A percentile compares a stretch with the other conserved stretches of the same genome.
These are phyloP conservation scores for Pardalotus punctatus DNA, from an alignment of 2,113 vertebrate genomes.

Conservation along the genomic window DNA sequence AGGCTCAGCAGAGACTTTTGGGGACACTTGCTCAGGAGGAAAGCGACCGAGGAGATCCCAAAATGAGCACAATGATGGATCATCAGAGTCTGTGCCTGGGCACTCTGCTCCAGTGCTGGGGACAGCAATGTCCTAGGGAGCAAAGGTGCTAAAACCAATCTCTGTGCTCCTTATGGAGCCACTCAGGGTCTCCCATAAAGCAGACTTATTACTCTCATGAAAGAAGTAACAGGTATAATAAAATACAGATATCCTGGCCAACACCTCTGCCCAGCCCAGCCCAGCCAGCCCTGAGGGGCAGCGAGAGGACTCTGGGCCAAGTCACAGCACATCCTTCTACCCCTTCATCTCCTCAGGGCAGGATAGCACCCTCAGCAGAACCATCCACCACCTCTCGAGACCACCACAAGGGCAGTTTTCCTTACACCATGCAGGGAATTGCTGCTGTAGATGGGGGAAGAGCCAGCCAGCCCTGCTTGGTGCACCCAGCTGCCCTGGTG, in stretches of 20 bases:
- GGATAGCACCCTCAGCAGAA: not conserved
- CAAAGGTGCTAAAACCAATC: conserved; percentile 61
- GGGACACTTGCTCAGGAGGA: not conserved
- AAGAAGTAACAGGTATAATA: conserved; percentile 24
- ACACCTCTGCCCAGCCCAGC: not conserved
- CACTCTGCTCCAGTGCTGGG: not conserved
- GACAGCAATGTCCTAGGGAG: not conserved
- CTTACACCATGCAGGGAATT: fast-evolving
- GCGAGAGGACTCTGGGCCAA: not conserved
- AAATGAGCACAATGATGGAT: not conserved
- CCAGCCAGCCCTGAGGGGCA: not conserved
- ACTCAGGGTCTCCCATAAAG: not conserved
- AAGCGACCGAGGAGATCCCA: not conserved
- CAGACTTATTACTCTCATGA: conserved; percentile 14
- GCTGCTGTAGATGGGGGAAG: not conserved
- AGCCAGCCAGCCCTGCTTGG: not conserved
- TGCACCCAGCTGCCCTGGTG: not conserved
- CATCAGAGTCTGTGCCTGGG: not conserved
- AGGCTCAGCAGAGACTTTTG: not conserved
- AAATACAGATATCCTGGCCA: not conserved
- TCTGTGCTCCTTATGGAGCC: not conserved
- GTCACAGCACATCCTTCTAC: fast-evolving
- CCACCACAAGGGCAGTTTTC: not conserved
- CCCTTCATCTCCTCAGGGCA: not conserved
- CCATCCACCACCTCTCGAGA: fast-evolving